Percentiles rank a stretch among this genome's conserved stretches.
These are phyloP conservation scores for Aspidiotus destructor DNA, from an alignment of 2,888 invertebrate species.

Conservation along the genomic window DNA sequence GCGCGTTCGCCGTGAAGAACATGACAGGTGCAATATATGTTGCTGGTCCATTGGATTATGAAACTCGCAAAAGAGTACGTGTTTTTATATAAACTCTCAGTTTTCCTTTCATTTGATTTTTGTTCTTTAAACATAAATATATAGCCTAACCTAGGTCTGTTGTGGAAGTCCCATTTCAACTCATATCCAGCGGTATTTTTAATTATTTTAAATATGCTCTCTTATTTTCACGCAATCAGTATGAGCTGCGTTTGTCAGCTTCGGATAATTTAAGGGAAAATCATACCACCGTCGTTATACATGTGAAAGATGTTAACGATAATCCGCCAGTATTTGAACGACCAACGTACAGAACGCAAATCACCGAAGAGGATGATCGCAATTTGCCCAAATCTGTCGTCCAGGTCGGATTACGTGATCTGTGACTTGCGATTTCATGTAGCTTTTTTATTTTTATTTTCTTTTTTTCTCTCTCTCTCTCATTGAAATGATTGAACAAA, in stretches of 20 bases:
- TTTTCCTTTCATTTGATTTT: neutral
- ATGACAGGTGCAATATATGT: constrained; percentile 98
- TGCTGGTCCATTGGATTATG: constrained; percentile 92
- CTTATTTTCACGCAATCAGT: constrained; percentile 50
- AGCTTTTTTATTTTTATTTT: constrained; percentile 10
- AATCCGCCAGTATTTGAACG: constrained; percentile 94
- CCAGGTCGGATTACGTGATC: constrained; percentile 50
- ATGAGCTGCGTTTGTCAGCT: constrained; percentile 86
- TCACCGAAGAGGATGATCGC: constrained; percentile 90
- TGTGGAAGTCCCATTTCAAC: too few relatives aligned
- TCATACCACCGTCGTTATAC: constrained; percentile 91
- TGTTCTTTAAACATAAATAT: neutral
- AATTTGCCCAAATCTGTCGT: constrained; percentile 87
- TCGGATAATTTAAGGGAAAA: constrained; percentile 95
- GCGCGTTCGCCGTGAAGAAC: constrained; percentile 94
- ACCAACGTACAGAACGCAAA: constrained; percentile 88
- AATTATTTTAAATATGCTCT: neutral
- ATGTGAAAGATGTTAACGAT: constrained; percentile 96
- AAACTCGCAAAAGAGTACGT: constrained; percentile 89
- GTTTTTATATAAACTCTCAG: neutral
- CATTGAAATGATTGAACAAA: too few relatives aligned
- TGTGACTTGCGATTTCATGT: constrained; percentile 19
- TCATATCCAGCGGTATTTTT: too few relatives aligned
- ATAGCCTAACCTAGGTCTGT: too few relatives aligned
- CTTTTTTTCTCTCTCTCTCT: constrained; percentile 31